phyloP scores from a whole-genome alignment of 2,113 vertebrate species.

The Taxidea taxus region DNA sequence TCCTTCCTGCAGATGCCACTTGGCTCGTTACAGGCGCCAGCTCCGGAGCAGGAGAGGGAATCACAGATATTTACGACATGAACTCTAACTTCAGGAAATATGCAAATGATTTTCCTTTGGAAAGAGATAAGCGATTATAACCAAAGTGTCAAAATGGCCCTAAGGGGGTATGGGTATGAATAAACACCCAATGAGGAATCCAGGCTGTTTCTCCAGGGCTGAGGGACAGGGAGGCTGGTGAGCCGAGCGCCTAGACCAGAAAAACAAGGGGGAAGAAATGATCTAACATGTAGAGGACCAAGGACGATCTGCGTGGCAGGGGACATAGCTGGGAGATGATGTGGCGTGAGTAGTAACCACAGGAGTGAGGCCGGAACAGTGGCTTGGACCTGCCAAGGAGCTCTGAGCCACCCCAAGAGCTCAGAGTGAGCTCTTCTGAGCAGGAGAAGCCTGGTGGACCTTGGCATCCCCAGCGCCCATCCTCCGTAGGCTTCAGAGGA shows the following conservation, averaged over 20 bases:
- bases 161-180: no score
- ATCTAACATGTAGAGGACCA: fast-evolving
- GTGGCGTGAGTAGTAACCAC: fast-evolving
- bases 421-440: fast-evolving
- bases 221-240: fast-evolving
- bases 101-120: no score
- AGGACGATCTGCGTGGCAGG: fast-evolving
- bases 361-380: not conserved
- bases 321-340: fast-evolving
- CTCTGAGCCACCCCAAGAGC: no score
- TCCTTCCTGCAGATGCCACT: not conserved
- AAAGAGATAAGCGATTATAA: not conserved
- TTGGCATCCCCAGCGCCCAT: no score
- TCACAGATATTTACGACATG: not conserved
- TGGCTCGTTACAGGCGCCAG: not conserved
- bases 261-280: fast-evolving
- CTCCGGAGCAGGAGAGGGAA: not conserved
- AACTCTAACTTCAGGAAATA: not conserved
- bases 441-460: fast-evolving
- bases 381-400: fast-evolving
- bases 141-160: not conserved
- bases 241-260: fast-evolving
- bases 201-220: fast-evolving
- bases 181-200: fast-evolving
- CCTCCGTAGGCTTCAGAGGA: fast-evolving